A percentile compares a stretch with the other conserved stretches of the same genome.
phyloP scores from a whole-genome alignment of 2,113 vertebrate species.

The Anthoscopus minutus region DNA sequence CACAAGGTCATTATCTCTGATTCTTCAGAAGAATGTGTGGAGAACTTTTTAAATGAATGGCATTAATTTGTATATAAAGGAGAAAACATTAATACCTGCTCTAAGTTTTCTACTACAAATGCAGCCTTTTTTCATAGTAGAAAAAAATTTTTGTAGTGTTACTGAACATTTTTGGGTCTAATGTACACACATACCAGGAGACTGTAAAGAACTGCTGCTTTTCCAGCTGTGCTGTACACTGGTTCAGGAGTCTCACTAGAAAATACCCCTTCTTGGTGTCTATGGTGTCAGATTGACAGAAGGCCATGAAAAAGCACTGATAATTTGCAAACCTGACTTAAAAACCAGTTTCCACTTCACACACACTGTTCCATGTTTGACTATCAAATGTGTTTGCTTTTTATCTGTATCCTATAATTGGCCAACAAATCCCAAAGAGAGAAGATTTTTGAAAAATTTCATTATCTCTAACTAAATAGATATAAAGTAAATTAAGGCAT shows the following conservation, averaged over 20 bases:
- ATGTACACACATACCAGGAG: neutral
- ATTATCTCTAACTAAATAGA: neutral
- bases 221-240: neutral
- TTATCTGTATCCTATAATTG: neutral
- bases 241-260: neutral
- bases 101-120: neutral
- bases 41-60: neutral
- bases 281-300: neutral
- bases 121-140: neutral
- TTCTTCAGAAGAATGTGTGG: neutral
- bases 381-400: neutral
- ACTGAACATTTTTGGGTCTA: neutral
- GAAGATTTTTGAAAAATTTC: neutral
- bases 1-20: neutral
- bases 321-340: neutral
- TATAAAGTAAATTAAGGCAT: neutral
- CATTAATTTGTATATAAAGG: neutral
- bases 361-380: rapidly evolving
- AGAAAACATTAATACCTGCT: neutral
- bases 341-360: neutral
- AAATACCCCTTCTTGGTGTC: neutral
- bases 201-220: neutral
- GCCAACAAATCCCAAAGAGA: neutral
- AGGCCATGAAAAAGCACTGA: neutral
- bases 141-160: neutral